A percentile compares a stretch with the other conserved stretches of the same genome.
These are phyloP conservation scores for Penaeus vannamei DNA, from an alignment of 1,140 invertebrate species.

Conservation along the genomic window DNA sequence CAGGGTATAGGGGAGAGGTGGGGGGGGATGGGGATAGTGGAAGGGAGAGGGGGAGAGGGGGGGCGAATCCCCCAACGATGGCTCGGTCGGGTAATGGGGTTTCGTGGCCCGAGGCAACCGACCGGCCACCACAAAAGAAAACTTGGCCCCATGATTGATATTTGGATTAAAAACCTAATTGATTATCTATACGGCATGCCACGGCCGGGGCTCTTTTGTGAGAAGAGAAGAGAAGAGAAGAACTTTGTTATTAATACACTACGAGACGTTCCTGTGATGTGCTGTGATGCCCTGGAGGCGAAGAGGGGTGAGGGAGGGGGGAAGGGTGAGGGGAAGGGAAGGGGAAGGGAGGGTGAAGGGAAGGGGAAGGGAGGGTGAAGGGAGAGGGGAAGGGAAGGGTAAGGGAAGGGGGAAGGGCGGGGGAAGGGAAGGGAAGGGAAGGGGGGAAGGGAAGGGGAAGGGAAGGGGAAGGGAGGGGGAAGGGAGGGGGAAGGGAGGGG, in stretches of 20 bases:
- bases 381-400: too few relatives aligned
- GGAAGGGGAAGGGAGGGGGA: too few relatives aligned
- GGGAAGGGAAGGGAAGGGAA: too few relatives aligned
- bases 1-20: too few relatives aligned
- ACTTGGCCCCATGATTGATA: conserved; percentile 63
- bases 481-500: too few relatives aligned
- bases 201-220: conserved; percentile 49
- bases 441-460: too few relatives aligned
- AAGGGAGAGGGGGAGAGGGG: background rate
- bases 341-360: too few relatives aligned
- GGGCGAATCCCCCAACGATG: background rate
- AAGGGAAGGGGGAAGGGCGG: too few relatives aligned
- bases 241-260: conserved; percentile 60
- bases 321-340: background rate
- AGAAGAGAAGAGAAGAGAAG: conserved; percentile 25
- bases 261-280: conserved; percentile 23
- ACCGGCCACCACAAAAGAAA: conserved; percentile 51
- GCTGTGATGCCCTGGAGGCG: background rate
- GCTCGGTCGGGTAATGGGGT: conserved; percentile 57
- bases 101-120: conserved; percentile 43
- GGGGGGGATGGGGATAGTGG: too few relatives aligned
- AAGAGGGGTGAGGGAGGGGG: background rate
- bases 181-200: conserved; percentile 62
- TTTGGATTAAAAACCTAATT: conserved; percentile 65
- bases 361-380: too few relatives aligned